A percentile compares a stretch with the other conserved stretches of the same genome.
Evolutionary conservation across 2,888 invertebrate species (phyloP).

Genomic region (Incurvaria masculella): DNA sequence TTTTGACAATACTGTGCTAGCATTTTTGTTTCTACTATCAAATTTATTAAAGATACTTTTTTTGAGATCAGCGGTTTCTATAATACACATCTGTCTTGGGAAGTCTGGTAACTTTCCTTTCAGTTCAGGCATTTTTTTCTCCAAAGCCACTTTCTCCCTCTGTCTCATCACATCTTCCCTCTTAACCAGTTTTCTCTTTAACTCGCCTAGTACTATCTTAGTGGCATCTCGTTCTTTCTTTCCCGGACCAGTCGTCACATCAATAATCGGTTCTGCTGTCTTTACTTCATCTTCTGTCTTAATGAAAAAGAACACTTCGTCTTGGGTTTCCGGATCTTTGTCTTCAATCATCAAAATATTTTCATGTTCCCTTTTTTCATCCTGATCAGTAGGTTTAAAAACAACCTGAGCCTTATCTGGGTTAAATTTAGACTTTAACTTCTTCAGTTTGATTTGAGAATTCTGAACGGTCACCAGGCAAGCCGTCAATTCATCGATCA

Average conservation of each 20-base stretch:
- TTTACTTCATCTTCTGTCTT: constrained; percentile 38
- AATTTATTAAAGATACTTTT: constrained; percentile 37
- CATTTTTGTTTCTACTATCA: constrained; percentile 10
- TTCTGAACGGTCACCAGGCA: constrained; percentile 33
- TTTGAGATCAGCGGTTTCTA: constrained; percentile 25
- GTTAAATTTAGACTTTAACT: constrained; percentile 30
- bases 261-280: constrained; percentile 20
- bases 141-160: constrained; percentile 43
- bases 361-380: constrained; percentile 17
- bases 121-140: constrained; percentile 45
- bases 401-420: constrained; percentile 7
- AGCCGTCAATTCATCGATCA: constrained; percentile 36
- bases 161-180: constrained; percentile 49
- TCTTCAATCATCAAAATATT: constrained; percentile 35
- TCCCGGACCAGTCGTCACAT: constrained; percentile 38
- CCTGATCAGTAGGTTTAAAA: constrained; percentile 18
- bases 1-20: constrained; percentile 21
- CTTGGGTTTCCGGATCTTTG: constrained; percentile 32
- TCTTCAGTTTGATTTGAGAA: constrained; percentile 38
- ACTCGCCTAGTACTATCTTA: constrained; percentile 38
- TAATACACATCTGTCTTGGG: constrained; percentile 38
- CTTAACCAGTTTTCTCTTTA: constrained; percentile 42
- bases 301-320: constrained; percentile 48
- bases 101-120: constrained; percentile 39
- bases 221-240: constrained; percentile 37